Evolutionary conservation across 2,888 invertebrate species (phyloP).

Genomic region (Plebejus argus): DNA sequence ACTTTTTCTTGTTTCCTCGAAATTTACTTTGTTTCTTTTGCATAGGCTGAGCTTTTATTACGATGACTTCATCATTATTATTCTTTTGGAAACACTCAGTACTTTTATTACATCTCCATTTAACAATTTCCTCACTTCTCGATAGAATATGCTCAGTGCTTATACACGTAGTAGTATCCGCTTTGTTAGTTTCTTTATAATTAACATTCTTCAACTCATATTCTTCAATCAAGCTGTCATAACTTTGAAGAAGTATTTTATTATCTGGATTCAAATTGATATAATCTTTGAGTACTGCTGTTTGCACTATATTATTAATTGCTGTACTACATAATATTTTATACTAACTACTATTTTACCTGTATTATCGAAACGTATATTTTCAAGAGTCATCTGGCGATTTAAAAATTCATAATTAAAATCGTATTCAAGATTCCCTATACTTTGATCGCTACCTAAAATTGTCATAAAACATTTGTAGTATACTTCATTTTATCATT

Average conservation of each 20-base stretch:
- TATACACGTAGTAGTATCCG: neutral
- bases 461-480: constrained; percentile 31
- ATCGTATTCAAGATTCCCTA: neutral
- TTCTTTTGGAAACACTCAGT: neutral
- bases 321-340: neutral
- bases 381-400: neutral
- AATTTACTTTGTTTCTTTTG: neutral
- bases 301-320: neutral
- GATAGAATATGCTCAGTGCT: neutral
- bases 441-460: neutral
- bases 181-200: neutral
- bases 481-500: too few species aligned
- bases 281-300: neutral
- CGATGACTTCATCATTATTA: neutral
- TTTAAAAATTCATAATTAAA: neutral
- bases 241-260: neutral
- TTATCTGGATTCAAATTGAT: neutral
- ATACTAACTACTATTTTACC: neutral
- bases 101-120: neutral
- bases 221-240: neutral
- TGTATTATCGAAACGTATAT: neutral
- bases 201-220: neutral
- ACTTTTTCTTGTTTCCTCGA: neutral
- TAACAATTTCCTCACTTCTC: neutral
- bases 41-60: neutral